A percentile compares a stretch with the other conserved stretches of the same genome.
Evolutionary conservation across 2,888 invertebrate genomes (phyloP).

Genomic region (Trimorus sp.): DNA sequence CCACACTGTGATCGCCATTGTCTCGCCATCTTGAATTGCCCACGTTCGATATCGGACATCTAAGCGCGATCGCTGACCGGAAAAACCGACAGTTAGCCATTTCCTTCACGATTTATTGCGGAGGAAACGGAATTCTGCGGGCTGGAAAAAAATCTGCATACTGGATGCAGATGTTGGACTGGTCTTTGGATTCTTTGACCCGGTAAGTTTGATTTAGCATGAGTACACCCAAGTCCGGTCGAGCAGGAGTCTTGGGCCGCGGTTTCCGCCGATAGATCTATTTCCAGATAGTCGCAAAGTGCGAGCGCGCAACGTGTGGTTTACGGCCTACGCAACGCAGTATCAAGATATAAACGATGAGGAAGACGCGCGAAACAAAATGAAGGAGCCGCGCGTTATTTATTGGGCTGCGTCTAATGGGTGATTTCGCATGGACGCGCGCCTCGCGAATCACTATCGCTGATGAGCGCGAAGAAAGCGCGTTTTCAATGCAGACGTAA

Average conservation of each 20-base stretch:
- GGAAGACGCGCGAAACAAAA: slow-evolving; percentile 46
- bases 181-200: slow-evolving; percentile 34
- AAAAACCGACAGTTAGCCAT: too few relatives aligned
- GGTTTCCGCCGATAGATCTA: slow-evolving; percentile 63
- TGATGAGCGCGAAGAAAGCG: slow-evolving; percentile 55
- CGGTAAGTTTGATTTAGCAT: slow-evolving; percentile 33
- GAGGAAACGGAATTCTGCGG: too few relatives aligned
- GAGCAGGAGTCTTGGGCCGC: slow-evolving; percentile 39
- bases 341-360: slow-evolving; percentile 54
- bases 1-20: too few relatives aligned
- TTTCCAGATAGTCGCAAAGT: slow-evolving; percentile 60
- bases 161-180: too few relatives aligned
- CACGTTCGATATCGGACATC: too few relatives aligned
- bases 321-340: slow-evolving; percentile 60
- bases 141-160: too few relatives aligned
- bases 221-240: slow-evolving; percentile 41
- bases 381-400: slow-evolving; percentile 50
- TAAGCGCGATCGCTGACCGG: too few relatives aligned
- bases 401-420: slow-evolving; percentile 56
- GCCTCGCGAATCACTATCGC: slow-evolving; percentile 42
- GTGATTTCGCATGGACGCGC: slow-evolving; percentile 46
- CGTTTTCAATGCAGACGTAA: slow-evolving; percentile 60
- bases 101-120: too few relatives aligned
- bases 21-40: too few relatives aligned
- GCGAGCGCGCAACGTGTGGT: slow-evolving; percentile 63